Evolutionary conservation across 2,113 vertebrate species (phyloP).

Genomic region (Solea solea): DNA sequence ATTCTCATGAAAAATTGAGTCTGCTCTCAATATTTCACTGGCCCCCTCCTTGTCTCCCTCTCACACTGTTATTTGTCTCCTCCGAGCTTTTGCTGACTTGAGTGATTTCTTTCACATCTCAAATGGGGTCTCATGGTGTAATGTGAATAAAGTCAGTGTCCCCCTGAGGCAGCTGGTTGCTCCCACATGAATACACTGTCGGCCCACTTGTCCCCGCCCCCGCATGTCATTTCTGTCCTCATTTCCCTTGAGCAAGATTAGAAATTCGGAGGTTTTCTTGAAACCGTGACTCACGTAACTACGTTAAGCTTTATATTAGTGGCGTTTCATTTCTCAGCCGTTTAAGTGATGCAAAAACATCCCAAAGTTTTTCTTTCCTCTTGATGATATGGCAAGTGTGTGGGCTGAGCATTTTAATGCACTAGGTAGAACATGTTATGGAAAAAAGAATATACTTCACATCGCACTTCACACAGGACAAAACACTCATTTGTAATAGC

Average conservation of each 20-base stretch:
- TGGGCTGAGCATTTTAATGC: conserved; percentile 6
- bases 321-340: neutral
- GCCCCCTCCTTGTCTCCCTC: neutral
- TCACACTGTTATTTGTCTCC: conserved; percentile 36
- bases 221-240: conserved; percentile 17
- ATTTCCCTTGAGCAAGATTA: neutral
- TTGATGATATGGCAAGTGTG: conserved; percentile 24
- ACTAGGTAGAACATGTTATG: conserved; percentile 11
- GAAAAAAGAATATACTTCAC: conserved; percentile 40
- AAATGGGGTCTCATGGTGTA: conserved; percentile 48
- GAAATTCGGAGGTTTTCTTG: conserved; percentile 1
- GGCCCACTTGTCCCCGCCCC: conserved; percentile 11
- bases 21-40: neutral
- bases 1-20: conserved; percentile 28
- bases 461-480: conserved; percentile 9
- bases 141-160: conserved; percentile 44
- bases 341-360: conserved; percentile 11
- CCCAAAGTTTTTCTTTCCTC: neutral
- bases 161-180: conserved; percentile 31
- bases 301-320: conserved; percentile 3
- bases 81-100: conserved; percentile 39
- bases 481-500: conserved; percentile 2
- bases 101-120: conserved; percentile 49
- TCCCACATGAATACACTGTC: conserved; percentile 43
- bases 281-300: conserved; percentile 3